phyloP scores from a whole-genome alignment of 2,888 invertebrate genomes.

The Cataglyphis cursor region DNA sequence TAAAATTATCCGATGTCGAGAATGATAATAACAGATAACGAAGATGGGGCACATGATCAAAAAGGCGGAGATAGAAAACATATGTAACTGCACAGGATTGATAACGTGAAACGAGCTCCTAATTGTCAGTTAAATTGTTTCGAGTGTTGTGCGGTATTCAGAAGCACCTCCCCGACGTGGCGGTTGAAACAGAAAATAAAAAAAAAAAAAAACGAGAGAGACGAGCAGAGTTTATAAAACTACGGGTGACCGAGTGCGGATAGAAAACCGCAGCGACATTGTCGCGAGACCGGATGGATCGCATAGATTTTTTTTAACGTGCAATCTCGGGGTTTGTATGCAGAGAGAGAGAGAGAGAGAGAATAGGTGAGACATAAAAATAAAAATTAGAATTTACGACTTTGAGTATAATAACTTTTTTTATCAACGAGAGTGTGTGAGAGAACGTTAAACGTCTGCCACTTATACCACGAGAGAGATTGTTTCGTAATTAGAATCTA shows the following conservation, averaged over 20 bases:
- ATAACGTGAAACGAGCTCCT: constrained; percentile 57
- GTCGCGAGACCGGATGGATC: constrained; percentile 35
- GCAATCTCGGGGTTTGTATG: background rate
- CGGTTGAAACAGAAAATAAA: background rate
- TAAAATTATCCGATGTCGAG: constrained; percentile 36
- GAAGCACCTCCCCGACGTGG: constrained; percentile 1
- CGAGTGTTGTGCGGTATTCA: constrained; percentile 38
- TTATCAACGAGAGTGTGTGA: background rate
- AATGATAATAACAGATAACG: constrained; percentile 32
- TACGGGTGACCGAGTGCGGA: constrained; percentile 33
- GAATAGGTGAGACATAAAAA: constrained; percentile 23
- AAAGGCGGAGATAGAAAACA: constrained; percentile 37
- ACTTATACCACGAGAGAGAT: constrained; percentile 13
- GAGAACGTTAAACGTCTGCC: constrained; percentile 32
- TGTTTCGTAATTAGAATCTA: constrained; percentile 30
- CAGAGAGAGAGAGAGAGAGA: background rate
- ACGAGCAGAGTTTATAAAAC: constrained; percentile 38
- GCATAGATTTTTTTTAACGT: constrained; percentile 36
- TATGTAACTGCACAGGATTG: constrained; percentile 40
- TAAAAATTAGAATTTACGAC: constrained; percentile 32
- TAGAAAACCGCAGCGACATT: constrained; percentile 38
- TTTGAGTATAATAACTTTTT: constrained; percentile 22
- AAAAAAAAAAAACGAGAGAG: background rate
- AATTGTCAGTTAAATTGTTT: constrained; percentile 64
- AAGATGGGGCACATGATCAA: constrained; percentile 23